Evolutionary conservation across 2,797 vertebrate genomes (phyloP), one percentile per base, ranked within the genome.

Genomic region (Gadopsis marmoratus): DNA sequence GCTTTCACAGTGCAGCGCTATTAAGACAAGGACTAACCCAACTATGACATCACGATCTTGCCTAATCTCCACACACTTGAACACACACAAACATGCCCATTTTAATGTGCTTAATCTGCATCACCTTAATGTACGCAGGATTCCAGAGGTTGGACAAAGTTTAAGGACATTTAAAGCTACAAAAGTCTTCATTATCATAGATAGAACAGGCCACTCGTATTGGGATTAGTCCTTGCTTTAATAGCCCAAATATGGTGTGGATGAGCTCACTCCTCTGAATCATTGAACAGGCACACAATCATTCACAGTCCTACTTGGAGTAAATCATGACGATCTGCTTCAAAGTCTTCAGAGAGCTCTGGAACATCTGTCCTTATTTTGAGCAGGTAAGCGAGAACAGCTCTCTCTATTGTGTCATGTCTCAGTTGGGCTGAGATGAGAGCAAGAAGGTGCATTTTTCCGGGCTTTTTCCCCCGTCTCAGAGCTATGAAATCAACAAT

Each of bases 291-390:
- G 63, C 63, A 48, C 47, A 51, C 66, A 51, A 70, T 81, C 65
- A 70, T 68, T 64, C 76, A 76, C 51, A 79, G 74, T 76, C 59
- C 50, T 69, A 50, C 62, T 78, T 60, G 33, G 43, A 85, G 76
- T 79, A 86, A 88, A 79, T 80, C 68, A 69, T n/a, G 1, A 78
- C 69, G 63, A 75, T 67, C 70, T 82, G 75, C 59, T 66, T 87
- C 61, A 76, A 37, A 79, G 77, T 81, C 80, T 65, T 74, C 43
- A 12, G 74, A 91, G 63, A 86, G 73, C 26, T 26, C 26, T 26
- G 26, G 26, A 26, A 26, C 26, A 84, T 86, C 78, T 81, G 85
- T 79, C 82, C 71, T 83, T 81, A 73, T 86, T 88, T 81, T 55
- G 58, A 62, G 65, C 26, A 31, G 55, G 69, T 16, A 6, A 37